Evolutionary conservation across 2,113 vertebrate species (phyloP).

Genomic region (Cyphomyrus plagiostoma): DNA sequence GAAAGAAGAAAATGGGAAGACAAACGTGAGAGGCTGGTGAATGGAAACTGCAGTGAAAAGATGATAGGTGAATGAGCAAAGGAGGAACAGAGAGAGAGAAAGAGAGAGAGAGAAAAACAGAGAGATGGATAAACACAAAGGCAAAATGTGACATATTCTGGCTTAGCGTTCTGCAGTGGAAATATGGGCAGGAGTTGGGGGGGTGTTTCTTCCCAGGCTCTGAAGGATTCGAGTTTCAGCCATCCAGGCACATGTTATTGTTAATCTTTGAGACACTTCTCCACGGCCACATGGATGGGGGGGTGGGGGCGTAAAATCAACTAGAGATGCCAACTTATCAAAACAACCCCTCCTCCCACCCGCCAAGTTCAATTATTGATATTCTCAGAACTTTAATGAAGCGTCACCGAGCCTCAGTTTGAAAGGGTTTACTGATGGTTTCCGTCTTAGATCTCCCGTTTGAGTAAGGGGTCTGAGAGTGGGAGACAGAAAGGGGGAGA

Average conservation of each 20-base stretch:
- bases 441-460: background rate
- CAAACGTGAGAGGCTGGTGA: background rate
- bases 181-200: slow-evolving; percentile 29
- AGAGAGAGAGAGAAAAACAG: background rate
- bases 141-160: slow-evolving; percentile 19
- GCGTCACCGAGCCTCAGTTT: background rate
- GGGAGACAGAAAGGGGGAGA: slow-evolving; percentile 25
- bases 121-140: slow-evolving; percentile 2
- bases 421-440: background rate
- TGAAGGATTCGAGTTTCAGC: slow-evolving; percentile 53
- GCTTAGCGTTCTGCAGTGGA: slow-evolving; percentile 20
- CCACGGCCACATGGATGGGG: background rate
- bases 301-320: background rate
- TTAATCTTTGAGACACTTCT: slow-evolving; percentile 36
- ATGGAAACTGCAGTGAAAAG: background rate
- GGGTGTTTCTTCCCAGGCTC: slow-evolving; percentile 34
- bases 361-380: background rate
- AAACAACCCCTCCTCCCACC: background rate
- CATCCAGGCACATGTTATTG: slow-evolving; percentile 47
- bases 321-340: background rate
- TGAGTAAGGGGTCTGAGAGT: background rate
- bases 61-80: background rate
- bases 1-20: background rate
- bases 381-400: background rate
- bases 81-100: background rate